Evolutionary conservation across 35 echinoderm and acorn worm genomes (phyloP).

Genomic region (Chiridota heheva): DNA sequence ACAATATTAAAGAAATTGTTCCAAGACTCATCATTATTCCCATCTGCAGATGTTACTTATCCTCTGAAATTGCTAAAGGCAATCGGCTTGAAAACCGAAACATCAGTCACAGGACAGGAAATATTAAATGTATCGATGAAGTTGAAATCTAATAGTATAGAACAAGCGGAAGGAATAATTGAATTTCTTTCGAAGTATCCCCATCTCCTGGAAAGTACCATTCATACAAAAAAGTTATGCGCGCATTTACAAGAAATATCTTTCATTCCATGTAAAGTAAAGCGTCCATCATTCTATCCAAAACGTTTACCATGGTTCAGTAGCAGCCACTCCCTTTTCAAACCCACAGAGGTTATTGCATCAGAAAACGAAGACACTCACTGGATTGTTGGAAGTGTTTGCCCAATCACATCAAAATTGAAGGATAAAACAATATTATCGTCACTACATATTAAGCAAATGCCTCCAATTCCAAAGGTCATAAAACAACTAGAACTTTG

Average conservation of each 20-base stretch:
- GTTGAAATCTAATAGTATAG: background rate
- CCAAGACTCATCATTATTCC: background rate
- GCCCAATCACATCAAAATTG: background rate
- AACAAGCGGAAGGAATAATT: background rate
- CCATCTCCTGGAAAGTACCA: background rate
- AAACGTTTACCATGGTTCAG: background rate
- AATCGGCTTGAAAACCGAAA: conserved; percentile 29
- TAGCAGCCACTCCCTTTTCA: background rate
- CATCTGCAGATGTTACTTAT: background rate
- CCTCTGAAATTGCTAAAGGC: background rate
- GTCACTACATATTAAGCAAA: background rate
- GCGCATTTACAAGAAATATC: background rate
- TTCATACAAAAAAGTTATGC: background rate
- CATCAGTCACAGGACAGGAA: background rate
- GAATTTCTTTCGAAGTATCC: background rate
- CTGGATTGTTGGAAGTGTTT: background rate
- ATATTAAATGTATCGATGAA: background rate
- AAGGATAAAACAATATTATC: background rate
- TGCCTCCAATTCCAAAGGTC: background rate
- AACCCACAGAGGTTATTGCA: background rate
- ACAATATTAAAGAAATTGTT: conserved; percentile 9
- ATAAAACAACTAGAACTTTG: background rate
- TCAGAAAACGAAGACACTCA: background rate
- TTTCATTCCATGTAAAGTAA: background rate
- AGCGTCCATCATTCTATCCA: background rate